These are phyloP conservation scores for Enteromius thamalakanensis DNA, from an alignment of 2,797 vertebrate genomes.

Conservation along the genomic window DNA sequence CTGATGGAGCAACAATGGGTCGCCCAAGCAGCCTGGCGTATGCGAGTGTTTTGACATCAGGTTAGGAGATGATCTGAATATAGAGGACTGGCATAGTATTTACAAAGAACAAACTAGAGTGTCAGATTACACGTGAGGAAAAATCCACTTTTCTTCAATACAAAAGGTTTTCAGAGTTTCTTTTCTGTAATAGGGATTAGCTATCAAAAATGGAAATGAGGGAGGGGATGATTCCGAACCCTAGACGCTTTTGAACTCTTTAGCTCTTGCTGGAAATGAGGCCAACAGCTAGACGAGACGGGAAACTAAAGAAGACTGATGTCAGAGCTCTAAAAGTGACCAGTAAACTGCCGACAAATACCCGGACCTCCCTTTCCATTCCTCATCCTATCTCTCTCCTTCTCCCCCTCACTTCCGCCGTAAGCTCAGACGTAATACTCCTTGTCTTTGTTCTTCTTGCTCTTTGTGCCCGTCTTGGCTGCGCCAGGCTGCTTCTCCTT, in stretches of 20 bases:
- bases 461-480: slow-evolving; percentile 88
- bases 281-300: slow-evolving; percentile 23
- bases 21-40: slow-evolving; percentile 29
- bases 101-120: slow-evolving; percentile 43
- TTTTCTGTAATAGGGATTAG: slow-evolving; percentile 24
- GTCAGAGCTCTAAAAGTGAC: slow-evolving; percentile 32
- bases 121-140: neutral
- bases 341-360: slow-evolving; percentile 44
- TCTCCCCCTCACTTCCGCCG: slow-evolving; percentile 25
- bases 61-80: slow-evolving; percentile 32
- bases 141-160: slow-evolving; percentile 39
- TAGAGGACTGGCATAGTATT: slow-evolving; percentile 36
- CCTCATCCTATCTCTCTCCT: slow-evolving; percentile 37
- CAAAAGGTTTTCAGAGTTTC: slow-evolving; percentile 28
- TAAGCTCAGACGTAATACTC: slow-evolving; percentile 92
- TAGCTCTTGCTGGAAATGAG: slow-evolving; percentile 14
- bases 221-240: slow-evolving; percentile 21
- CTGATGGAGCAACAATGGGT: slow-evolving; percentile 9
- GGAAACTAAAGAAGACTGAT: slow-evolving; percentile 30
- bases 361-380: slow-evolving; percentile 51
- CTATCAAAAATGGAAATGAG: slow-evolving; percentile 37
- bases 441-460: slow-evolving; percentile 97
- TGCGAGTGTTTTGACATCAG: slow-evolving; percentile 34
- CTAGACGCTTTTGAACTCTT: neutral
- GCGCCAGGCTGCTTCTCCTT: slow-evolving; percentile 88